These are phyloP conservation scores for Tetramorium bicarinatum DNA, from an alignment of 2,888 invertebrate genomes.

Conservation along the genomic window DNA sequence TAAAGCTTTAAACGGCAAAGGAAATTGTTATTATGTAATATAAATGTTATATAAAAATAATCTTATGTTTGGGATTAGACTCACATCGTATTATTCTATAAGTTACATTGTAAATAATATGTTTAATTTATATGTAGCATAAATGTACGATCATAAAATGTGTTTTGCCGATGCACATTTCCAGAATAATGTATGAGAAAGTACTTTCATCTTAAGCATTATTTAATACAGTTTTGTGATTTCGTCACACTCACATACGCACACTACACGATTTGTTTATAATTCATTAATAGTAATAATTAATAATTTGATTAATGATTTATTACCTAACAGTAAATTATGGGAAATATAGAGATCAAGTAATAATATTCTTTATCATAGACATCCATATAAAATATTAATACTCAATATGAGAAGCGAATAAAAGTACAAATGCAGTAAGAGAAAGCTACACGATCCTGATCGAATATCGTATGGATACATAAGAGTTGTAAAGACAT, in stretches of 20 bases:
- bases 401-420: conserved; percentile 67
- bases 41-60: conserved; percentile 2
- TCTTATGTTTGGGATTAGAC: background rate
- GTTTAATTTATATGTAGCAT: conserved; percentile 24
- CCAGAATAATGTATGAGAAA: conserved; percentile 2
- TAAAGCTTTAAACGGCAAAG: background rate
- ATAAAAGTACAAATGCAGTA: conserved; percentile 79
- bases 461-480: conserved; percentile 78
- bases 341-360: conserved; percentile 29
- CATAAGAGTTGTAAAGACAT: conserved; percentile 80
- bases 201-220: background rate
- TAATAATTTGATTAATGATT: conserved; percentile 17
- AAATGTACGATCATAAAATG: conserved; percentile 4
- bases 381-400: conserved; percentile 58
- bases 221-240: conserved; percentile 26
- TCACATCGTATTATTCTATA: background rate
- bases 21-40: background rate
- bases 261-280: conserved; percentile 50
- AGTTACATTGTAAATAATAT: conserved; percentile 36
- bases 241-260: conserved; percentile 14
- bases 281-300: conserved; percentile 36
- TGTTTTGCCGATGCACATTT: background rate
- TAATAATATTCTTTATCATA: conserved; percentile 60
- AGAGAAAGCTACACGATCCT: conserved; percentile 77
- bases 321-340: conserved; percentile 11